Evolutionary conservation across 2,113 vertebrate species (phyloP), one percentile per base, ranked within the genome.

Genomic region (Rhabdornis inornatus): DNA sequence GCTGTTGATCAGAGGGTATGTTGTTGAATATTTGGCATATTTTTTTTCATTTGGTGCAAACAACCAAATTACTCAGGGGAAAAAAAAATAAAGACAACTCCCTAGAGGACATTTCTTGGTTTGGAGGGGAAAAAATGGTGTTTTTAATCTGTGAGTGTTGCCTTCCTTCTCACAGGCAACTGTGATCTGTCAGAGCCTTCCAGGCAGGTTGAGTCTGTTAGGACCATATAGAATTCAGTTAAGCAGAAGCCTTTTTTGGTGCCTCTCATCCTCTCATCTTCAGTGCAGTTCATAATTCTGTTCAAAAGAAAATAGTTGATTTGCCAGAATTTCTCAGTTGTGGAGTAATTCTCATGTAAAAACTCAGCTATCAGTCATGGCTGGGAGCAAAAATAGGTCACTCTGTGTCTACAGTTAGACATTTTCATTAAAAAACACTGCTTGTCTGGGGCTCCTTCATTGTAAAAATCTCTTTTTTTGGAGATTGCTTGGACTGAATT

Each of bases 1-100:
- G 97, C 98, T 98, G 96, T 94, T 80, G 97, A 87, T 96, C 97
- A 97, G 90, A 97, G 98, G 97, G 97, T 98, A 97, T 92, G 97
- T 97, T 97, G 83, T 92, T 97, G 94, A 97, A 94, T 97, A 94
- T 96, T 97, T 95, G 88, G 95, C 93, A 94, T 97, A 74, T 97
- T 95, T 95, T 97, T 97, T 96, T 97, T 89, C 81, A 71, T 97
- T 76, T 25, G 61, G 50, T 92, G 81, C 94, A 95, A 83, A 94
- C 96, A 64, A 96, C 59, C 87, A 57, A 70, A 96, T 95, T 96
- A 71, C 40, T 55, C 61, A 60, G 9, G 10, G 13, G 2, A 2
- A 30, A 15, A 44, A 42, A 27, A 39, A 24, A 37, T 2, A 13
- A 15, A 66, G 20, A 61, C 9, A 47, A 13, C 52, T 74, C 13